Conservation (phyloP, 2,888 invertebrate species). For the Autographa gamma region DNA sequence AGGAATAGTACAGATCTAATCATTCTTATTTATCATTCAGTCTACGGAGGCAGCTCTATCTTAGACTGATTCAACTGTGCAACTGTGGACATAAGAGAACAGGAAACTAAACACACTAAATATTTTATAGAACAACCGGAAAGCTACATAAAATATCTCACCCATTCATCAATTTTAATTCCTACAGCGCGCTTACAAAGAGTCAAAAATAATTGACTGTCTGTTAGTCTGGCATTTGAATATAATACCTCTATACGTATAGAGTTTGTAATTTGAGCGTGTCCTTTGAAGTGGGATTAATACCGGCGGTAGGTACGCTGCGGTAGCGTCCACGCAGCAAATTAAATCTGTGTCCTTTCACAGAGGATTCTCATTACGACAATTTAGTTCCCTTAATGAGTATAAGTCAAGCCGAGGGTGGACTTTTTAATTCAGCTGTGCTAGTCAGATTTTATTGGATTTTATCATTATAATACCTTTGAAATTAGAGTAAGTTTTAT, state of each 20-base stretch:
- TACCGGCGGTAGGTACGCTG: conserved; percentile 66
- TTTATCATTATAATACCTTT: not conserved
- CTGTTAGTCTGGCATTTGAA: conserved; percentile 68
- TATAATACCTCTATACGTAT: conserved; percentile 62
- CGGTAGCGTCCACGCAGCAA: conserved; percentile 71
- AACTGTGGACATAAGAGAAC: too few species aligned
- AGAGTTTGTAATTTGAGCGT: conserved; percentile 76
- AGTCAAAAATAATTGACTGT: conserved; percentile 67
- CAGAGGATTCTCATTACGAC: conserved; percentile 78
- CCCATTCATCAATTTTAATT: conserved; percentile 10
- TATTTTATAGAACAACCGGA: not conserved
- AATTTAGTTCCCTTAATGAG: conserved; percentile 74
- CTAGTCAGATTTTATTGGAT: not conserved
- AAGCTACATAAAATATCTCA: not conserved
- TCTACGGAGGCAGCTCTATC: too few species aligned
- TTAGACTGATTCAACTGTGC: too few species aligned
- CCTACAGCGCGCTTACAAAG: conserved; percentile 16
- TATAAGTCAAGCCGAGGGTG: conserved; percentile 55
- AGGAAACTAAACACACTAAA: too few species aligned
- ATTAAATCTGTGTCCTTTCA: conserved; percentile 83
- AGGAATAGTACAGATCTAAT: too few species aligned
- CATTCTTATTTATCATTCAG: too few species aligned
- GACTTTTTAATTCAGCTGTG: conserved; percentile 28
- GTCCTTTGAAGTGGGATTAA: conserved; percentile 87
- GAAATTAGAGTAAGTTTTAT: too few species aligned